phyloP scores from a whole-genome alignment of 2,888 invertebrate species.

The Frankliniella intonsa region DNA sequence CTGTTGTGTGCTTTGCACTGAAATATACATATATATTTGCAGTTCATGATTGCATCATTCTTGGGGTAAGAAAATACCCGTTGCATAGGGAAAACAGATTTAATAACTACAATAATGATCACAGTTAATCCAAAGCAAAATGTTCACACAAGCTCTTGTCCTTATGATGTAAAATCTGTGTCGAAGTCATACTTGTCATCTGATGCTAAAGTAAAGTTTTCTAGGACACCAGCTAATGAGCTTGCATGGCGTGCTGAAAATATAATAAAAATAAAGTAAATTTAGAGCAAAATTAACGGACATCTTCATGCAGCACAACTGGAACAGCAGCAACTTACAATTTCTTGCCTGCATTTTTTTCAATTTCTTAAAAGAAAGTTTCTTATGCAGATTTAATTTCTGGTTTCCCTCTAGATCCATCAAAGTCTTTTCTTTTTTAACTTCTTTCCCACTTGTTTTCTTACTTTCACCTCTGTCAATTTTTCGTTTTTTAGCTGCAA shows the following conservation, averaged over 20 bases:
- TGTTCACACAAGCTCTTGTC: not conserved
- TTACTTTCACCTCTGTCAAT: constrained; percentile 36
- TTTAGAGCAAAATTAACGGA: not conserved
- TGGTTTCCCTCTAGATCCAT: constrained; percentile 37
- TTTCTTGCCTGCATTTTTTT: constrained; percentile 40
- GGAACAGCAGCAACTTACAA: constrained; percentile 33
- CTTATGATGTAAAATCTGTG: not conserved
- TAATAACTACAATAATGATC: not conserved
- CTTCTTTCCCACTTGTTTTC: constrained; percentile 33
- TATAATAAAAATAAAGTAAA: constrained; percentile 32
- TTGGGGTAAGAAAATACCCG: too few species aligned
- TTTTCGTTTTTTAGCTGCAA: constrained; percentile 38
- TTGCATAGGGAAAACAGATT: not conserved
- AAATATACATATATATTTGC: not conserved
- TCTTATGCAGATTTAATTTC: constrained; percentile 35
- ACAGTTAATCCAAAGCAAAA: not conserved
- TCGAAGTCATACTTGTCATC: constrained; percentile 37
- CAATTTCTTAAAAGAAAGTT: constrained; percentile 42
- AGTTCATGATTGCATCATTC: too few species aligned
- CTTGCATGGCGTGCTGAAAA: constrained; percentile 58
- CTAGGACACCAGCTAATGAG: constrained; percentile 60
- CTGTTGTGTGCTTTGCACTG: not conserved
- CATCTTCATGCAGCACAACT: not conserved
- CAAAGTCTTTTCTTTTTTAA: constrained; percentile 38
- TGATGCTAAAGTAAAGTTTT: constrained; percentile 53